Base-by-base conservation (phyloP, 2,888 invertebrate genomes). In the Pomacea canaliculata region DNA sequence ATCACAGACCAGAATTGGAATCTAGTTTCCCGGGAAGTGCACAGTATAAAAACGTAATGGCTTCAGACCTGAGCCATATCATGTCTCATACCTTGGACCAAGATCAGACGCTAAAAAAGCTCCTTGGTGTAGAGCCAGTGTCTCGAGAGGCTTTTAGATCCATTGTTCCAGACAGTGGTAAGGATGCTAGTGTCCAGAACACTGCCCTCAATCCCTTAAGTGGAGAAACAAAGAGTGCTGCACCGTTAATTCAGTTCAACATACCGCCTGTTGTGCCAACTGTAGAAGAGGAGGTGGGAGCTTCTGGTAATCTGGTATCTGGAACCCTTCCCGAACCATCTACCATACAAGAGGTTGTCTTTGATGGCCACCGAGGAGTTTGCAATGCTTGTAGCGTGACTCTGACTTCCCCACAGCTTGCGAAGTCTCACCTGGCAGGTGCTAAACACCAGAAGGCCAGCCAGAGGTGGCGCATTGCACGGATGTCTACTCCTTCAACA, bases 371-470 rank as follows among this genome's bases (percentile, higher is more conserved):
- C 19, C 68, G 79, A 18, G 82, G 81, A 27, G 71, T 62, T 18
- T 83, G 83, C 67, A 69, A 76, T 68, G 80, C 80, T 8, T 83
- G 83, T 59, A 56, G 75, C 51, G 73, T 83, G 13, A 79, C 80
- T 7, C 65, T 83, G n/a, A 82, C 83, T 0, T 82, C 82, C 16
- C 27, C 37, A 12, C 69, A 76, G 49, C 82, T 79, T 69, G 81
- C 81, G n/a, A 69, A 77, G 10, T 79, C 82, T 27, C 83, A 83
- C 60, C 51, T 83, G 37, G 70, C 73, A 66, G 81, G 82, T 18
- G 69, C 79, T 46, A 82, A 79, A 27, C 83, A 83, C 56, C 46
- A 74, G 16, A 82, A 80, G 68, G 81, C 83, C 13, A 19, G n/a
- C 3, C 46, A n/a, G 19, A 69, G 74, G 19, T 74, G 74, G 74